A percentile compares a stretch with the other conserved stretches of the same genome.
phyloP scores from a whole-genome alignment of 1,140 invertebrate species.

The Pseudomyrmex cubaensis region DNA sequence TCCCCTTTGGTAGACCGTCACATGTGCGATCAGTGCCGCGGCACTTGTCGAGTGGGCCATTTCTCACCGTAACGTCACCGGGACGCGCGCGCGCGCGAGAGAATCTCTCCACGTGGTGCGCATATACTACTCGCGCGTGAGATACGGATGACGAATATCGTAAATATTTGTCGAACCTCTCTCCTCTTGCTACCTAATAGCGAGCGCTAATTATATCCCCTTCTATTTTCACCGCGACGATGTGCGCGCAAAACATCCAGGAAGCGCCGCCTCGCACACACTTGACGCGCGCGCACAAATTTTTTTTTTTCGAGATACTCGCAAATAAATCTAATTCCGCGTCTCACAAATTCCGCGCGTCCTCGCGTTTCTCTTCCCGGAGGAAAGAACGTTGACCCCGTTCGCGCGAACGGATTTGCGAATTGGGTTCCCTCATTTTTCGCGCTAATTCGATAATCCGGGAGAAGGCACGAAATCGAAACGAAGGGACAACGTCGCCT shows the following conservation, averaged over 20 bases:
- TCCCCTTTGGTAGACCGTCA: slow-evolving; percentile 38
- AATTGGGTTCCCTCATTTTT: background rate
- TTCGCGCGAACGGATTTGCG: background rate
- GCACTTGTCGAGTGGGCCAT: slow-evolving; percentile 48
- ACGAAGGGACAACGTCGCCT: slow-evolving; percentile 15
- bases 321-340: background rate
- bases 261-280: background rate
- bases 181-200: slow-evolving; percentile 39
- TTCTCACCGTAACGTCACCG: slow-evolving; percentile 52
- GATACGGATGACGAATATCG: slow-evolving; percentile 41
- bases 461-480: slow-evolving; percentile 40
- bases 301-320: background rate
- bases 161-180: slow-evolving; percentile 67
- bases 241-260: background rate
- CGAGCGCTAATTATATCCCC: slow-evolving; percentile 40
- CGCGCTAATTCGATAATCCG: slow-evolving; percentile 35
- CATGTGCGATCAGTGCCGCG: slow-evolving; percentile 34
- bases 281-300: background rate
- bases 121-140: background rate
- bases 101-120: slow-evolving; percentile 34
- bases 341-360: too few relatives aligned
- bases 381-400: background rate
- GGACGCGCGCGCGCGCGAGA: background rate
- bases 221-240: slow-evolving; percentile 39
- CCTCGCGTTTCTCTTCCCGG: too few relatives aligned